Conservation (phyloP, 1,140 invertebrate species). For the Muscidifurax raptorellus region DNA sequence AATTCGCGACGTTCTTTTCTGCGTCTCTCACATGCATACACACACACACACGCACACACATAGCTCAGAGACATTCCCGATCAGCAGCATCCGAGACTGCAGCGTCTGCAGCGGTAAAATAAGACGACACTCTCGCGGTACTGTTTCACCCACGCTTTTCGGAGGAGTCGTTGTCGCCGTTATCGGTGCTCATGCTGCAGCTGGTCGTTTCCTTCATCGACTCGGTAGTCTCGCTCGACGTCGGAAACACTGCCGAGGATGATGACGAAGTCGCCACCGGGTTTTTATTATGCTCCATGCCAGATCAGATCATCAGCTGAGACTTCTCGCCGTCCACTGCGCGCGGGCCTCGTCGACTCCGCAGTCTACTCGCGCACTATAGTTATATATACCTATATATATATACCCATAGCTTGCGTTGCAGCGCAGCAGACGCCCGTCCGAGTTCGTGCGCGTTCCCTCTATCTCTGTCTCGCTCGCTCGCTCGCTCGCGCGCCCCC, state of each 20-base stretch:
- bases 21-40: too few species aligned
- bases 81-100: too few species aligned
- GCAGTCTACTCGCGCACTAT: background rate
- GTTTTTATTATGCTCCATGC: background rate
- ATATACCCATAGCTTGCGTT: background rate
- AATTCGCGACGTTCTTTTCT: background rate
- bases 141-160: slow-evolving; percentile 1
- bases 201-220: background rate
- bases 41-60: too few species aligned
- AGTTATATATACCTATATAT: background rate
- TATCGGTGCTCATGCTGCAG: background rate
- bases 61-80: too few species aligned
- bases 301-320: slow-evolving; percentile 37
- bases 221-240: background rate
- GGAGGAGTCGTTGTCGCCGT: background rate
- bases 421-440: background rate
- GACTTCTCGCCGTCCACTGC: background rate
- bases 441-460: background rate
- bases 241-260: background rate
- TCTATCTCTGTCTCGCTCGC: background rate
- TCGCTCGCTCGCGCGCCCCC: background rate
- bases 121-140: background rate
- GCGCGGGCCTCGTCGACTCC: background rate
- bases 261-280: background rate
- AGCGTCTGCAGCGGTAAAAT: too few species aligned